Base-by-base conservation (phyloP, 23 tunicate species). In the Phallusia fumigata region DNA sequence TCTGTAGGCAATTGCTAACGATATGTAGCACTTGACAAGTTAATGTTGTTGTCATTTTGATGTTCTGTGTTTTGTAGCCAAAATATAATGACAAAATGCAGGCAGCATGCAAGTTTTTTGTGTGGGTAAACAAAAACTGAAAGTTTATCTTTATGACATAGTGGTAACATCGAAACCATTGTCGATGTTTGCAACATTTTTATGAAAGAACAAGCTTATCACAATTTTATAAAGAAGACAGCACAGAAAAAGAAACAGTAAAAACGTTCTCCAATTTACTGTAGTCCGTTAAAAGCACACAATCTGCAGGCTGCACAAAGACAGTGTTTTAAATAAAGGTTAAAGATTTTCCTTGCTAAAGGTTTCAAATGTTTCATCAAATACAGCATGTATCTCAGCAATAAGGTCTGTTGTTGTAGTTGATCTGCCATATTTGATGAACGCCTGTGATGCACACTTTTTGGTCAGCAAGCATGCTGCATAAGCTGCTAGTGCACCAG, bases 361-460 rank as follows among this genome's bases (percentile, higher is more conserved):
- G 33, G 18, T 31, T 64, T 88, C 91, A 77, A 88, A 88, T 24
- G 53, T 64, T 0, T 76, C 73, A 8, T 74, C 69, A 65, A 92
- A 92, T 15, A 87, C 91, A 15, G 83, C 32, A 72, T 85, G 72
- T 10, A 94, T 94, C 79, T 86, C 90, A 49, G 52, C 52, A 53
- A 94, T 89, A 2, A 94, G 86, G 65, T 94, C 90, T 31, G 89
- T 94, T 34, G 98, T 89, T 0, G 87, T 89, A 1, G 94, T 89
- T 32, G 94, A 89, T 21, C 98, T 77, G 0, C 86, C 85, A 36
- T 81, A 65, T 64, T 94, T 86, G n/a, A 13, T 34, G 53, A 78
- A 94, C 35, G 98, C 93, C 47, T 30, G 52, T 33, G 35, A 58
- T 19, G 94, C 94, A 74, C 98, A 94, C 15, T 72, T 76, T 65